phyloP scores from a whole-genome alignment of 2,888 invertebrate species.

The Cetonia aurata region DNA sequence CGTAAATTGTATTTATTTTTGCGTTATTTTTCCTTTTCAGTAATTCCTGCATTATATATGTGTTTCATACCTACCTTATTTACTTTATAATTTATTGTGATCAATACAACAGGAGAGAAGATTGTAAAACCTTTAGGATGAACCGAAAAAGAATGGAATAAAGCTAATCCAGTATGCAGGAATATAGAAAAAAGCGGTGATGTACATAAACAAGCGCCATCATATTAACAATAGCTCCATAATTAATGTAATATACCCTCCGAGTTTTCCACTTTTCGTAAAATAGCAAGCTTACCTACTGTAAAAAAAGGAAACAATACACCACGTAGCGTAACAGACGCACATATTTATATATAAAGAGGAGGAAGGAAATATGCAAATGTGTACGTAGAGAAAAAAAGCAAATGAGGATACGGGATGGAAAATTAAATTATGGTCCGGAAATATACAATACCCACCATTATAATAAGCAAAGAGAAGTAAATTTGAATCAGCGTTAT shows the following conservation, averaged over 20 bases:
- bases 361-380: slow-evolving; percentile 17
- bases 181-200: not conserved
- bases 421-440: slow-evolving; percentile 32
- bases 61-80: no score
- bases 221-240: slow-evolving; percentile 21
- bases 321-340: not conserved
- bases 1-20: no score
- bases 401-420: slow-evolving; percentile 25
- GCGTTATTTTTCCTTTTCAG: no score
- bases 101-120: no score
- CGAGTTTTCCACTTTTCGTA: slow-evolving; percentile 6
- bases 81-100: no score
- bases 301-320: slow-evolving; percentile 22
- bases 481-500: slow-evolving; percentile 25
- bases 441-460: slow-evolving; percentile 22
- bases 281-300: slow-evolving; percentile 7
- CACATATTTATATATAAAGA: not conserved
- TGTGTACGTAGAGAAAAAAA: slow-evolving; percentile 20
- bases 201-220: slow-evolving; percentile 11
- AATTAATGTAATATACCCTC: slow-evolving; percentile 19
- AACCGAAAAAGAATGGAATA: no score
- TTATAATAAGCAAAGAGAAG: slow-evolving; percentile 8
- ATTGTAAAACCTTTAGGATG: no score
- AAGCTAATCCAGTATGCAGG: no score
- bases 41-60: no score